Conservation (phyloP, 2,888 invertebrate species). For the Drosophila aldrichi region DNA sequence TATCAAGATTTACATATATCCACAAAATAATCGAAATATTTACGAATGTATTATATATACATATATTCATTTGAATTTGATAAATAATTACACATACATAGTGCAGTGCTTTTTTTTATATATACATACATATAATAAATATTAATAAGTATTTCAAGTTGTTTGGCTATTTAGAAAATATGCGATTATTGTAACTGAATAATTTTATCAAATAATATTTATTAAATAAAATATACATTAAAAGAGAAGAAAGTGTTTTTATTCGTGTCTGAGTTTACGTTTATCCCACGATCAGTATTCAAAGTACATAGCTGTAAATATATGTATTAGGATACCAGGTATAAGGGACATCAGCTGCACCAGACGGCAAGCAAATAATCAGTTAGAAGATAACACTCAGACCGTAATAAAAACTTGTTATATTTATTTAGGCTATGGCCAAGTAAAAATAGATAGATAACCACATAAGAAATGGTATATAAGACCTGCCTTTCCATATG, state of each 20-base stretch:
- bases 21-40: conserved; percentile 42
- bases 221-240: conserved; percentile 36
- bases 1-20: conserved; percentile 25
- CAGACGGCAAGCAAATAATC: too few relatives aligned
- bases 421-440: too few relatives aligned
- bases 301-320: too few relatives aligned
- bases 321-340: too few relatives aligned
- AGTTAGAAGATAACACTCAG: neutral
- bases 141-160: conserved; percentile 24
- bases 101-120: conserved; percentile 34
- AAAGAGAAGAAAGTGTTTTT: conserved; percentile 9
- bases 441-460: neutral
- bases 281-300: too few relatives aligned
- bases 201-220: conserved; percentile 43
- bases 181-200: conserved; percentile 35
- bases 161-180: conserved; percentile 27
- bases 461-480: neutral
- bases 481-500: neutral
- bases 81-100: conserved; percentile 17
- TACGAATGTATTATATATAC: conserved; percentile 43
- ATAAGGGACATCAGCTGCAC: too few relatives aligned
- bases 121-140: conserved; percentile 4
- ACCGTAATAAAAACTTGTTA: neutral
- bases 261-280: neutral
- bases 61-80: conserved; percentile 30